Base-by-base conservation (phyloP, 2,797 vertebrate genomes). In the Australoheros facetus region DNA sequence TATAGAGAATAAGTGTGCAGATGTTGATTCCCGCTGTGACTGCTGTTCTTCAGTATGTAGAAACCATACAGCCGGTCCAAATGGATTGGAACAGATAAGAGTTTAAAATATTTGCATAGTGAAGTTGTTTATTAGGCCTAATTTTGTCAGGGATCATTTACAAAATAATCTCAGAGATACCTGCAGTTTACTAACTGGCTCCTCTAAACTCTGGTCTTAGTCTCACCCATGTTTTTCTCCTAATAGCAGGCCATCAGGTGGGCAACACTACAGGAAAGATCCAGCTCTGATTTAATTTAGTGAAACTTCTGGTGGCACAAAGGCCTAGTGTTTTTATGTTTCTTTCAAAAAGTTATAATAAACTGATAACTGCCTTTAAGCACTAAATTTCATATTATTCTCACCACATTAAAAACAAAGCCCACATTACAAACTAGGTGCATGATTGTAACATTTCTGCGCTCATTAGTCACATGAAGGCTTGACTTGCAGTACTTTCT, bases 281-380 rank as follows among this genome's bases (percentile, higher is more conserved):
- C 37, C 60, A 42, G 37, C 4, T 13, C 37, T 64, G 30, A 19
- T 53, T 30, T 32, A 59, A 9, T 53, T 59, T n/a, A 23, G 19
- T 28, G 23, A 48, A 14, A 13, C 21, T 7, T 3, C 11, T 55
- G 53, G 26, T n/a, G 48, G 45, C 11, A 37, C 30, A 28, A 59
- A 3, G 54, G n/a, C 32, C 11, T 9, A 23, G 39, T 66, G 62
- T 66, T 66, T 66, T 9, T 45, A 4, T 45, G 14, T 45, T 45
- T 28, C 39, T 45, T 28, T 23, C 26, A 45, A 45, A 64, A 45
- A 17, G 37, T 45, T 64, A 45, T 37, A 64, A 4, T 32, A 45
- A 64, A 26, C 42, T 48, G n/a, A 17, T 56, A 54, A 56, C 14
- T 78, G 21, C 42, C 37, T 78, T 28, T 58, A 82, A 66, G 21